A percentile compares a stretch with the other conserved stretches of the same genome.
These are phyloP conservation scores for Panagrolaimus sp. DNA, from an alignment of 1,140 invertebrate genomes.

Conservation along the genomic window DNA sequence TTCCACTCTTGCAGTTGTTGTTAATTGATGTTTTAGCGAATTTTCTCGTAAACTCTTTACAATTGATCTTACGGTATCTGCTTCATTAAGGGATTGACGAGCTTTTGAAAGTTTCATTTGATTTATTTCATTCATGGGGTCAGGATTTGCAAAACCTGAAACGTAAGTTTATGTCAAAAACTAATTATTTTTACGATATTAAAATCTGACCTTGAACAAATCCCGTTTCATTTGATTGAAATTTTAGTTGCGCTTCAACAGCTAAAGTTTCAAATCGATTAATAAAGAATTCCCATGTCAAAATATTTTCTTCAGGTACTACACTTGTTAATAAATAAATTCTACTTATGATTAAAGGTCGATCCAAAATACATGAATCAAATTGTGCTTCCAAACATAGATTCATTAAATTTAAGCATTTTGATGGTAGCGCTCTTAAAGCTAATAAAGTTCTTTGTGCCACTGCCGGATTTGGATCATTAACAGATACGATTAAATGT, in stretches of 20 bases:
- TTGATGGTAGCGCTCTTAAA: constrained; percentile 85
- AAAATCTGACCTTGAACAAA: constrained; percentile 71
- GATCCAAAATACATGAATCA: constrained; percentile 80
- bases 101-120: constrained; percentile 80
- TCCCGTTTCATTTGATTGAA: constrained; percentile 73
- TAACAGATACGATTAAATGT: constrained; percentile 87
- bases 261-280: constrained; percentile 92
- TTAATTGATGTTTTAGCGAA: constrained; percentile 82
- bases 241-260: constrained; percentile 83
- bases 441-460: constrained; percentile 86
- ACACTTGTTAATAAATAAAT: constrained; percentile 89
- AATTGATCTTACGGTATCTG: constrained; percentile 71
- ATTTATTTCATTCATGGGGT: constrained; percentile 80
- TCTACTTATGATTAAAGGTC: constrained; percentile 92
- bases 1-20: constrained; percentile 69
- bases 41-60: constrained; percentile 83
- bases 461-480: constrained; percentile 87
- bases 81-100: constrained; percentile 75
- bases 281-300: constrained; percentile 96
- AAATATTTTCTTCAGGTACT: constrained; percentile 78
- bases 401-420: constrained; percentile 61
- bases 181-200: constrained; percentile 5
- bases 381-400: constrained; percentile 64
- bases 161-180: too few species aligned
- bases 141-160: constrained; percentile 79